Conservation (phyloP, 2,797 vertebrate species). For the Argya squamiceps region DNA sequence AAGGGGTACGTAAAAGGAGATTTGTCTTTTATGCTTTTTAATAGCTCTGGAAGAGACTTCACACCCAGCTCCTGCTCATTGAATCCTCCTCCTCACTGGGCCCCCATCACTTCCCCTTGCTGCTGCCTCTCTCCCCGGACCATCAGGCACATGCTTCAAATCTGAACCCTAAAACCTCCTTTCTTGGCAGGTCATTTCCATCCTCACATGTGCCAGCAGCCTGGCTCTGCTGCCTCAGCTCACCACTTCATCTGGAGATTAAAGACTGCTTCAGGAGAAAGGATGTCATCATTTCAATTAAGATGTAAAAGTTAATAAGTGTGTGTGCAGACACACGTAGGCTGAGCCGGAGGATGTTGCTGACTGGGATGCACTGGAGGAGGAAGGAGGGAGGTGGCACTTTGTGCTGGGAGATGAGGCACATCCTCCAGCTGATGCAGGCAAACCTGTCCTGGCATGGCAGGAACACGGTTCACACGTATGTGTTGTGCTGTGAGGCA, state of each 20-base stretch:
- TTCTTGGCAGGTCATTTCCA: not conserved
- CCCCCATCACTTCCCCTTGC: accelerated
- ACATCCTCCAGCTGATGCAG: not conserved
- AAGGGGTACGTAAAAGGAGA: not conserved
- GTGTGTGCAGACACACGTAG: not conserved
- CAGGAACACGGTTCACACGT: accelerated
- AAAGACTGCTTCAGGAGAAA: not conserved
- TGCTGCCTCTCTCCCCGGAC: accelerated
- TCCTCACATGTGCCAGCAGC: accelerated
- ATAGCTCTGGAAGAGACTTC: not conserved
- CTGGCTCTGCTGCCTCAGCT: not conserved
- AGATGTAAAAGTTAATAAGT: not conserved
- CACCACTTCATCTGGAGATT: not conserved
- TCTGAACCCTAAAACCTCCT: not conserved
- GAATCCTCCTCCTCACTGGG: not conserved
- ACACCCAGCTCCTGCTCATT: not conserved
- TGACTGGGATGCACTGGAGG: not conserved
- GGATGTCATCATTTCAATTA: not conserved
- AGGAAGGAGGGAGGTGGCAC: not conserved
- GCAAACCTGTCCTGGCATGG: accelerated
- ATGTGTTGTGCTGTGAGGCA: not conserved
- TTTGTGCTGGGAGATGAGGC: not conserved
- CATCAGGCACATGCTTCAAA: accelerated
- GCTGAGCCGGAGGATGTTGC: not conserved
- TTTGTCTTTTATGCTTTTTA: not conserved